Percentiles rank a stretch among this genome's conserved stretches.
Evolutionary conservation across 2,113 vertebrate species (phyloP).

Genomic region (Mirza zaza): DNA sequence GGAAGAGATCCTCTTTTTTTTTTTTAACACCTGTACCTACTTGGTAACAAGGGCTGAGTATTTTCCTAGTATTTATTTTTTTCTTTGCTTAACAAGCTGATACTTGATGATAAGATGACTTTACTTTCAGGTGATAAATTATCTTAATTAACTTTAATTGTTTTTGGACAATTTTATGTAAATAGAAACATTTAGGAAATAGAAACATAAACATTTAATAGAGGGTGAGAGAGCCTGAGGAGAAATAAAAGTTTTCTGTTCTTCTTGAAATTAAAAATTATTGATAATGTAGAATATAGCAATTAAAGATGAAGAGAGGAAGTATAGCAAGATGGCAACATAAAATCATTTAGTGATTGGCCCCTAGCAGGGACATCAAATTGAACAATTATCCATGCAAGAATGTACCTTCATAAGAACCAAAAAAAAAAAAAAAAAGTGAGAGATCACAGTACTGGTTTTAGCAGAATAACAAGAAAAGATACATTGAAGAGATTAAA

Average conservation of each 20-base stretch:
- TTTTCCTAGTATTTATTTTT: slow-evolving; percentile 60
- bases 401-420: too few species aligned
- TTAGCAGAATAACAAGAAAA: too few species aligned
- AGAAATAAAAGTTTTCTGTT: not conserved
- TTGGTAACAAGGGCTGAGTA: slow-evolving; percentile 43
- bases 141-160: slow-evolving; percentile 84
- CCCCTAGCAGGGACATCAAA: too few species aligned
- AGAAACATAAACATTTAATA: slow-evolving; percentile 54
- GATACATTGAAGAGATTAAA: too few species aligned
- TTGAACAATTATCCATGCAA: too few species aligned
- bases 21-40: slow-evolving; percentile 31
- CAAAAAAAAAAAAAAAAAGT: too few species aligned
- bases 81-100: slow-evolving; percentile 81
- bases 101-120: slow-evolving; percentile 80
- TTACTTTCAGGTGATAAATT: slow-evolving; percentile 82
- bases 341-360: too few species aligned
- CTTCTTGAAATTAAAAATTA: slow-evolving; percentile 32
- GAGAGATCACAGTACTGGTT: too few species aligned
- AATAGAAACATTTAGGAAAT: slow-evolving; percentile 49
- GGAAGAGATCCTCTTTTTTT: not conserved
- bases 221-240: not conserved
- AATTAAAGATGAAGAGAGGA: not conserved
- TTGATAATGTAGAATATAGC: not conserved
- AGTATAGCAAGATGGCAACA: too few species aligned
- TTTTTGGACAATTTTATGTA: slow-evolving; percentile 76